Conservation (phyloP, 2,797 vertebrate genomes). For the Spinibarbus caldwelli region DNA sequence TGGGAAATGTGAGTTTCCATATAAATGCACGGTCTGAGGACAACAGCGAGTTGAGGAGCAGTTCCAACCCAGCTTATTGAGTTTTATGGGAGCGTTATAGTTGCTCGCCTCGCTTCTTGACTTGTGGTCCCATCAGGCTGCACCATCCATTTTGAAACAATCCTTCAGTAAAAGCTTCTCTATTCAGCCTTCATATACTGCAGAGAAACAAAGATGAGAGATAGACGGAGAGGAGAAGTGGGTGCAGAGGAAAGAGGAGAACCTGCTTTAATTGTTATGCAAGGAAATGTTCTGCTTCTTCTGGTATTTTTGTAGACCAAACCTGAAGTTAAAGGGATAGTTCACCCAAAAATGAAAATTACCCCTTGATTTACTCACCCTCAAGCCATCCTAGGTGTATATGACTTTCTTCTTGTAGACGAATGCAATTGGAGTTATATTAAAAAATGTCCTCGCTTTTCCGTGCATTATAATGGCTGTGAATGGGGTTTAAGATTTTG, state of each 20-base stretch:
- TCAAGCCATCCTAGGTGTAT: neutral
- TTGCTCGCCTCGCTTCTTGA: slow-evolving; percentile 69
- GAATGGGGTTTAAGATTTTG: neutral
- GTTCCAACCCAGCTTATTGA: slow-evolving; percentile 54
- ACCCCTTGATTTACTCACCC: neutral
- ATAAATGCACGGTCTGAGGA: neutral
- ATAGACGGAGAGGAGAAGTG: slow-evolving; percentile 17
- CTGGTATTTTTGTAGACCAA: slow-evolving; percentile 58
- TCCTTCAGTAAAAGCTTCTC: slow-evolving; percentile 49
- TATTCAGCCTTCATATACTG: neutral
- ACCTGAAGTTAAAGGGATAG: neutral
- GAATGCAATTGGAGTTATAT: neutral
- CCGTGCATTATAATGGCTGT: neutral
- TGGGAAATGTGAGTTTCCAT: neutral
- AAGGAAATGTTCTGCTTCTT: slow-evolving; percentile 73
- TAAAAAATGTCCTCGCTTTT: neutral
- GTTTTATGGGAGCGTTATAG: slow-evolving; percentile 69
- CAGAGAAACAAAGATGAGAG: neutral
- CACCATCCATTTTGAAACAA: slow-evolving; percentile 71
- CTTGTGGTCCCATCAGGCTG: slow-evolving; percentile 65
- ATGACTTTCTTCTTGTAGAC: neutral
- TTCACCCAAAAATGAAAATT: neutral
- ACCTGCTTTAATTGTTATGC: slow-evolving; percentile 72
- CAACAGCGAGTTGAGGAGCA: slow-evolving; percentile 10
- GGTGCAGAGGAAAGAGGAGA: slow-evolving; percentile 56